Evolutionary conservation across 2,888 invertebrate species (phyloP).

Genomic region (Cartodere bifasciata): DNA sequence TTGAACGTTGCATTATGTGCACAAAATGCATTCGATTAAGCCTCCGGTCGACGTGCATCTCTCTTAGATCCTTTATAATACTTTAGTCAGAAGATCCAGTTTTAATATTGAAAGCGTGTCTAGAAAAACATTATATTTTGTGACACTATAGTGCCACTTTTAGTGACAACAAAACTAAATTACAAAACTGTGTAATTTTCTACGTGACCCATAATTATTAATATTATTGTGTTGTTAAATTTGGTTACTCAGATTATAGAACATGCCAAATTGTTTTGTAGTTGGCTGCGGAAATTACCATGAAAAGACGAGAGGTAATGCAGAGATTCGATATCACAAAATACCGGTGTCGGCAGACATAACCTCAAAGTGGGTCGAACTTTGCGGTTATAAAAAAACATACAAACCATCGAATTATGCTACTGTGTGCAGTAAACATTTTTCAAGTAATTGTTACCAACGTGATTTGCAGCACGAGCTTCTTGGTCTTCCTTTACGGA

Average conservation of each 20-base stretch:
- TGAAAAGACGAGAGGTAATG: slow-evolving; percentile 35
- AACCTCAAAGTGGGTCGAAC: slow-evolving; percentile 36
- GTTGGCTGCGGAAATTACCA: slow-evolving; percentile 41
- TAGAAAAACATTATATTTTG: not conserved
- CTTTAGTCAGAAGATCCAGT: not conserved
- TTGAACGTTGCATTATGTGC: slow-evolving; percentile 7
- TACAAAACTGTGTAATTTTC: no score
- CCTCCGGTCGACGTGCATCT: not conserved
- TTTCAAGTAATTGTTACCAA: slow-evolving; percentile 39
- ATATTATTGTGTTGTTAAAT: no score
- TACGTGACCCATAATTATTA: no score
- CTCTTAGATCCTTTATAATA: not conserved
- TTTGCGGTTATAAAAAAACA: slow-evolving; percentile 31
- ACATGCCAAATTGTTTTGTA: slow-evolving; percentile 43
- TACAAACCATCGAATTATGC: slow-evolving; percentile 30
- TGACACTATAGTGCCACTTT: not conserved
- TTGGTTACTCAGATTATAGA: no score
- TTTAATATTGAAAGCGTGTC: not conserved
- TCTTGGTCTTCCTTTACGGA: slow-evolving; percentile 39
- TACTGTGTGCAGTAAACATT: slow-evolving; percentile 41
- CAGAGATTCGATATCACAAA: slow-evolving; percentile 38
- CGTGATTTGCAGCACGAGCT: slow-evolving; percentile 43
- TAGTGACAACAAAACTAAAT: slow-evolving; percentile 3
- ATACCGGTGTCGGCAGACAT: slow-evolving; percentile 38
- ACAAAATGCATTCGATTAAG: slow-evolving; percentile 4